Conservation (phyloP, 2,888 invertebrate species). For the Spisula solida region DNA sequence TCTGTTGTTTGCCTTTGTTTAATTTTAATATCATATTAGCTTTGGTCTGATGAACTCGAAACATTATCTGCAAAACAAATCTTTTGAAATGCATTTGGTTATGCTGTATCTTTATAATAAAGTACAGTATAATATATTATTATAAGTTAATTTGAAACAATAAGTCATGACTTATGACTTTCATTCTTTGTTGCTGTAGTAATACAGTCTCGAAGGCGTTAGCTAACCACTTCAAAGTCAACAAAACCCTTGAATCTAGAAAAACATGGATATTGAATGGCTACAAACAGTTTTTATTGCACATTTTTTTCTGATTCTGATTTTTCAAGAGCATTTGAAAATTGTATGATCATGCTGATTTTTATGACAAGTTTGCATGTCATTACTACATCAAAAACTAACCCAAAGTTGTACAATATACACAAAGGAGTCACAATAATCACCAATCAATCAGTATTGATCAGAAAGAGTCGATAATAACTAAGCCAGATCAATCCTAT, state of each 20-base stretch:
- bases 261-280: not conserved
- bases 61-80: not conserved
- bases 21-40: slow-evolving; percentile 8
- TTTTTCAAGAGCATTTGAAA: not conserved
- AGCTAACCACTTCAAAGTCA: slow-evolving; percentile 15
- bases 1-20: not conserved
- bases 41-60: not conserved
- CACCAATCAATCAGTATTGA: slow-evolving; percentile 20
- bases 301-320: too few species aligned
- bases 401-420: slow-evolving; percentile 38
- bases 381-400: slow-evolving; percentile 28
- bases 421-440: slow-evolving; percentile 8
- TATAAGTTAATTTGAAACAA: too few species aligned
- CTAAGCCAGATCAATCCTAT: slow-evolving; percentile 20
- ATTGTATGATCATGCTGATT: slow-evolving; percentile 20
- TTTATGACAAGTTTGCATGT: slow-evolving; percentile 40
- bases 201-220: not conserved
- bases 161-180: too few species aligned
- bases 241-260: slow-evolving; percentile 4
- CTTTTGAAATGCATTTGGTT: not conserved
- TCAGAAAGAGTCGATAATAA: slow-evolving; percentile 23
- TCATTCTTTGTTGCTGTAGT: too few species aligned
- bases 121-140: too few species aligned
- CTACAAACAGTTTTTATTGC: not conserved
- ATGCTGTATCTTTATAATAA: not conserved